A percentile compares a stretch with the other conserved stretches of the same genome.
phyloP scores from a whole-genome alignment of 2,888 invertebrate species.

The Standfussiana lucernea region DNA sequence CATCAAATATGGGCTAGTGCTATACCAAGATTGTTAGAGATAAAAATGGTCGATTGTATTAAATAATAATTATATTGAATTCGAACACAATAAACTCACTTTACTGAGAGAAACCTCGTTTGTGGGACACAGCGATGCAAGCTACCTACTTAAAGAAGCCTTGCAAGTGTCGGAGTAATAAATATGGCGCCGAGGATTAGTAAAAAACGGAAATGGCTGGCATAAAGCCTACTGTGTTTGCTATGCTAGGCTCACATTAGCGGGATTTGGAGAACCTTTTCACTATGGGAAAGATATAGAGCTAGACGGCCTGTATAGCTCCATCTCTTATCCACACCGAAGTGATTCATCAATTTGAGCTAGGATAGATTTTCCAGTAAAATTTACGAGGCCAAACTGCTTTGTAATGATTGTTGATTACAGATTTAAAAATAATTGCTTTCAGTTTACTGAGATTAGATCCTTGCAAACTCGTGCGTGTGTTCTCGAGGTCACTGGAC shows the following conservation, averaged over 20 bases:
- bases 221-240: not conserved
- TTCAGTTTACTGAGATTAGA: too few species aligned
- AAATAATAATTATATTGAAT: not conserved
- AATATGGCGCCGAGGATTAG: not conserved
- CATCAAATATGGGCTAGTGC: not conserved
- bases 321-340: not conserved
- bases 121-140: not conserved
- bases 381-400: not conserved
- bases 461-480: too few species aligned
- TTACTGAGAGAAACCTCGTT: not conserved
- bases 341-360: not conserved
- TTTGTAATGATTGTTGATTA: not conserved
- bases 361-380: not conserved
- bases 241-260: not conserved
- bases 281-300: not conserved
- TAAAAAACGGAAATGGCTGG: slow-evolving; percentile 14
- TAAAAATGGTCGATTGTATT: not conserved
- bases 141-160: slow-evolving; percentile 18
- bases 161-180: slow-evolving; percentile 19
- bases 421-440: too few species aligned
- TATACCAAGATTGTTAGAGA: not conserved
- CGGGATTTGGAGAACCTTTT: not conserved
- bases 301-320: not conserved
- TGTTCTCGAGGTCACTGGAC: too few species aligned
- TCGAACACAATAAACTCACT: not conserved